A percentile compares a stretch with the other conserved stretches of the same genome.
Conservation (phyloP, 1,140 invertebrate genomes). For the Ridgeia piscesae region DNA sequence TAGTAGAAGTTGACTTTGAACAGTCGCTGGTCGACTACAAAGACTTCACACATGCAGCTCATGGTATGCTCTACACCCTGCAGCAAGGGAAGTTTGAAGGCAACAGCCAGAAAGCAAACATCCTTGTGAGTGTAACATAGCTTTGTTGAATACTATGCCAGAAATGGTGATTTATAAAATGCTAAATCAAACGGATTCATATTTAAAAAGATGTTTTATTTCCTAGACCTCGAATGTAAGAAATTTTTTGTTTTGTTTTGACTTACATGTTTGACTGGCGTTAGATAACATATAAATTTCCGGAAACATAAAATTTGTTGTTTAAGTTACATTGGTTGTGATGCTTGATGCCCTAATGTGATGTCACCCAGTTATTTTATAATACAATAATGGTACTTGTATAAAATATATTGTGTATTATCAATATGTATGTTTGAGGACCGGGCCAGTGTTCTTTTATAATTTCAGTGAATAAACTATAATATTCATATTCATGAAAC, state of each 20-base stretch:
- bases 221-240: not conserved
- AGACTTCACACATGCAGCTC: slow-evolving; percentile 43
- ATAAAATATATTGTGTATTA: not conserved
- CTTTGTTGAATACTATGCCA: not conserved
- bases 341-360: not conserved
- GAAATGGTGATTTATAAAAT: slow-evolving; percentile 4
- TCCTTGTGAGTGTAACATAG: slow-evolving; percentile 38
- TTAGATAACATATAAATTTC: too few relatives aligned
- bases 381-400: not conserved
- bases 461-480: not conserved
- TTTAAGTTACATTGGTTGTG: not conserved
- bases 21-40: slow-evolving; percentile 16
- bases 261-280: too few relatives aligned
- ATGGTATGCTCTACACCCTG: slow-evolving; percentile 48
- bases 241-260: not conserved
- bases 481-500: not conserved
- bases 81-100: slow-evolving; percentile 41
- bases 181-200: too few relatives aligned
- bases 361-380: not conserved
- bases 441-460: not conserved
- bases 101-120: slow-evolving; percentile 36
- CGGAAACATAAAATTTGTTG: not conserved
- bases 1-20: slow-evolving; percentile 23
- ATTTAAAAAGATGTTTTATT: too few relatives aligned
- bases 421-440: not conserved